Evolutionary conservation across 2,797 vertebrate genomes (phyloP).

Genomic region (Gallinago solitaria): DNA sequence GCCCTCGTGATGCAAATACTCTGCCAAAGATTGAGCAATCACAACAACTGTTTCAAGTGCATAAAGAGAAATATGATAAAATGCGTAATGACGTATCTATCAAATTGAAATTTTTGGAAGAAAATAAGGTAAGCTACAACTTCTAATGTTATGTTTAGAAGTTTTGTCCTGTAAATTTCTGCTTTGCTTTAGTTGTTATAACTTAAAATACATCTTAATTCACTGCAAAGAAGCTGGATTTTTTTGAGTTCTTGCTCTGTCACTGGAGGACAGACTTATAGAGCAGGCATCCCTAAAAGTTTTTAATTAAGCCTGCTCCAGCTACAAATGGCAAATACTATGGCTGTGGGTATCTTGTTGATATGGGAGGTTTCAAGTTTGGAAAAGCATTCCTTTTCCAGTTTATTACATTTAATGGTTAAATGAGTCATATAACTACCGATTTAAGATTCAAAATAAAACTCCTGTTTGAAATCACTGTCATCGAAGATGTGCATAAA

Average conservation of each 20-base stretch:
- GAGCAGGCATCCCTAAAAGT: not conserved
- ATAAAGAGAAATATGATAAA: constrained; percentile 96
- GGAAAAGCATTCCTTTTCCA: not conserved
- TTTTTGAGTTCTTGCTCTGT: not conserved
- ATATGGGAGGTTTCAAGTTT: not conserved
- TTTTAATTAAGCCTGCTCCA: not conserved
- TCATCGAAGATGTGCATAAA: not conserved
- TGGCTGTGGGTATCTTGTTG: not conserved
- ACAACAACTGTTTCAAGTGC: constrained; percentile 91
- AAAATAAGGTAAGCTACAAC: constrained; percentile 90
- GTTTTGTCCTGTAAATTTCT: not conserved
- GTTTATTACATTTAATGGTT: not conserved
- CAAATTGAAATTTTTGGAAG: constrained; percentile 97
- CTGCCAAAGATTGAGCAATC: constrained; percentile 95
- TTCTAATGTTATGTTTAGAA: not conserved
- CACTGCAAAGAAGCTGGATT: not conserved
- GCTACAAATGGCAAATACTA: not conserved
- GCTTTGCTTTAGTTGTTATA: not conserved
- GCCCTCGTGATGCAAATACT: constrained; percentile 91
- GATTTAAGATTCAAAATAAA: not conserved
- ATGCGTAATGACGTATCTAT: constrained; percentile 93
- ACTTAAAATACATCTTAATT: not conserved
- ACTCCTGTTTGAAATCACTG: fast-evolving
- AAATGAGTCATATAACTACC: not conserved
- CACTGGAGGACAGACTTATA: not conserved